Evolutionary conservation across 2,113 vertebrate genomes (phyloP), one percentile per base, ranked within the genome.

Genomic region (Alaudala cheleensis): DNA sequence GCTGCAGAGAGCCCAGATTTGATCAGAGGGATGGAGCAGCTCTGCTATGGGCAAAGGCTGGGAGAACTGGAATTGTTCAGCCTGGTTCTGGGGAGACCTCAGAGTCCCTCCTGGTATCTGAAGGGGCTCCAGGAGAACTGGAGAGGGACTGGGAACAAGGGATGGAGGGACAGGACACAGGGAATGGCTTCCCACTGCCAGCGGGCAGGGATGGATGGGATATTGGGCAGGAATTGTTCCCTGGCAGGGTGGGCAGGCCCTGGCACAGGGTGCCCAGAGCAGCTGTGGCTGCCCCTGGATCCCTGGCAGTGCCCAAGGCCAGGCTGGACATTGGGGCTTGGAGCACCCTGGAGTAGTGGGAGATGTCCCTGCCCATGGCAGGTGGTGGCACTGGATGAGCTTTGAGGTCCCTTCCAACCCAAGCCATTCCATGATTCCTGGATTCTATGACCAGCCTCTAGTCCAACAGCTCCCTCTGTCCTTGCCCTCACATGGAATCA

Each of bases 391-490:
- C 7, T 1, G 2, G 34, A 0, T 22, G 64, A 2, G 5, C 12
- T 56, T 19, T 37, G 18, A 58, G 19, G 19, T 39, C 19, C 7
- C 15, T 66, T 7, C 18, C 44, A 4, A 14, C 26, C 22, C 34
- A 44, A 37, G 2, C 2, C 58, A 58, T 29, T n/a, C 47, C 65
- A 16, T 3, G 3, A 54, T 20, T 60, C 25, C 62, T 1, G 1
- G 45, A 8, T 53, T 34, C 50, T 31, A 33, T 17, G 16, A 11
- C 2, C n/a, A 34, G 1, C 10, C 0, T 0, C 5, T 14, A 16
- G 14, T 17, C 24, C 44, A n/a, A 1, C 25, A 10, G 19, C 17
- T 87, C 53, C 33, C 37, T 51, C 42, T 66, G 42, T 12, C 34
- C 31, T 12, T 34, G 25, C 16, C 21, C 31, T 60, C n/a, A 3